Base-by-base conservation (phyloP, 2,888 invertebrate species). In the Trachelus iudaicus region DNA sequence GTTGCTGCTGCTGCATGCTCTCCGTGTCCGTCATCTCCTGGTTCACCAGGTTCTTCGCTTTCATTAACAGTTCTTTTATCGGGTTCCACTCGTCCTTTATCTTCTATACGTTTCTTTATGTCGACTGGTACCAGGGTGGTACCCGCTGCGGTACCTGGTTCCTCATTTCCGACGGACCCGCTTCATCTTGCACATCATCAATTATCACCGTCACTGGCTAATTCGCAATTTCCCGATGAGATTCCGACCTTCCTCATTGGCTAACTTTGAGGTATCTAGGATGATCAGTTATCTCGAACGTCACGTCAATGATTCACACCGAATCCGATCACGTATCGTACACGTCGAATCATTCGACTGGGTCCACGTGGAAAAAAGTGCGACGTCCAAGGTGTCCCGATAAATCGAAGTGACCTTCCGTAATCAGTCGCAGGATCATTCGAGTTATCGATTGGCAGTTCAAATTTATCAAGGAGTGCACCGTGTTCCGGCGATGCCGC, bases 1-100 rank as follows among this genome's bases (percentile, higher is more conserved):
- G 4, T 77, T 77, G 37, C 78, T 76, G 23, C 78, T 76, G 71
- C 78, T 79, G 75, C 81, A 73, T 78, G 73, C 77, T 77, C 76
- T 74, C 71, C 76, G 77, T 74, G 71, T 74, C 74, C 71, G 77
- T 79, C 74, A 35, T 37, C 35, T 37, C 34, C 40, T 56, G 40
- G 40, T 56, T 56, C 23, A 56, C 40, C 40, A 56, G 40, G 40
- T 56, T 56, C n/a, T 3, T 34, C 30, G n/a, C 71, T 71, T 71
- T 56, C 2, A 56, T 23, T 23, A 56, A 56, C 15, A 15, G 6
- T 23, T 23, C 40, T 23, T 56, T 4, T 15, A 40, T 40, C 40
- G 0, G 15, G 6, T 23, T 56, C 1, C 23, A 23, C 40, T 56
- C 23, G 40, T 40, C 40, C 15, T 23, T 23, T 6, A 6, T 56